Percentiles rank a stretch among this genome's conserved stretches.
These are phyloP conservation scores for Calliopum simillimum DNA, from an alignment of 2,888 invertebrate genomes.

Conservation along the genomic window DNA sequence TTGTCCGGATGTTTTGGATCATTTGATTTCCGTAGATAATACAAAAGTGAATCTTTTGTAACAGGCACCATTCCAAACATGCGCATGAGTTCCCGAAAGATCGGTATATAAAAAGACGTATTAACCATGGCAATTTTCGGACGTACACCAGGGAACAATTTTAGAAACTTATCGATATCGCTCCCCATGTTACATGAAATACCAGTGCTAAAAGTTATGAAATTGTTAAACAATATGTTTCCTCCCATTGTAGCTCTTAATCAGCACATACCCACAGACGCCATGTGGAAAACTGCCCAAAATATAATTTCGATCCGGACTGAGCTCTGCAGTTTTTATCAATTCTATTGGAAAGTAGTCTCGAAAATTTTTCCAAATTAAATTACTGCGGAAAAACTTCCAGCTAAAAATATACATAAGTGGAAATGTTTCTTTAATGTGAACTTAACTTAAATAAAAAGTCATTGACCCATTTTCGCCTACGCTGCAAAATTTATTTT, in stretches of 20 bases:
- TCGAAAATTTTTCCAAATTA: constrained; percentile 79
- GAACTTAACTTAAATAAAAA: no score
- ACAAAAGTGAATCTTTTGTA: constrained; percentile 54
- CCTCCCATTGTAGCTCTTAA: no score
- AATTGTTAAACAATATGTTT: background rate
- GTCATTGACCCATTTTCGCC: no score
- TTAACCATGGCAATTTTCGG: constrained; percentile 76
- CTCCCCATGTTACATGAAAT: constrained; percentile 84
- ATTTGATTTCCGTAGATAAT: constrained; percentile 65
- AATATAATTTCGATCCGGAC: constrained; percentile 84
- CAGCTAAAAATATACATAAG: constrained; percentile 62
- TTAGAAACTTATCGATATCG: constrained; percentile 69
- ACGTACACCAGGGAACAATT: constrained; percentile 74
- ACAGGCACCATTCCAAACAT: constrained; percentile 72
- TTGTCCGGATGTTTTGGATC: constrained; percentile 59
- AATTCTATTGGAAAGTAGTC: constrained; percentile 89
- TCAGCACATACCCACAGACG: constrained; percentile 70
- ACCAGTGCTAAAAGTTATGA: constrained; percentile 72
- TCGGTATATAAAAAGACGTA: constrained; percentile 79
- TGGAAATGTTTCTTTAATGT: no score
- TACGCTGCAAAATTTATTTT: no score
- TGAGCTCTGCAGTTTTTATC: constrained; percentile 84
- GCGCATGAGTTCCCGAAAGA: constrained; percentile 76
- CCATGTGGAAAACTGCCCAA: constrained; percentile 94
- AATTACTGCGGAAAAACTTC: constrained; percentile 72